Evolutionary conservation across 2,797 vertebrate genomes (phyloP), one percentile per base, ranked within the genome.

Genomic region (Fratercula arctica): DNA sequence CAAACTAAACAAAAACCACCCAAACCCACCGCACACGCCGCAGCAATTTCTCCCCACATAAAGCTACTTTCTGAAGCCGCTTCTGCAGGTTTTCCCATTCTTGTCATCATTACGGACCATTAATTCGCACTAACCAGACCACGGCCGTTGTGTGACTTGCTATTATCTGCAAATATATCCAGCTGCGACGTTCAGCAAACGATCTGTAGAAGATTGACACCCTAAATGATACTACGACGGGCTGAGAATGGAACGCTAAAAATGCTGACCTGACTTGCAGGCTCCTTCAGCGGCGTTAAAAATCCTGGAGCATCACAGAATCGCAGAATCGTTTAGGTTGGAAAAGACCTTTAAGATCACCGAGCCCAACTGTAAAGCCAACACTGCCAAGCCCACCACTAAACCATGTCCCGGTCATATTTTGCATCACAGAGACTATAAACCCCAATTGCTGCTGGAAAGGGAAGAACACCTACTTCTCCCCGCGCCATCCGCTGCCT

Each of bases 211-310:
- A n/a, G 84, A 33, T 3, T 10, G 33, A 46, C 29, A 15, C 11
- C 48, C 23, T 28, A 26, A 45, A 45, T 26, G 4, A 2, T 8
- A 6, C 12, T 9, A 4, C 1, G n/a, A 39, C 0, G 3, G 56
- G n/a, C 28, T 8, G n/a, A 48, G 56, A 50, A 46, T 6, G 28
- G 73, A 53, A 53, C 39, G 20, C 16, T 54, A 26, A 31, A 64
- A 54, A 18, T 0, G 6, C 26, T n/a, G 51, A 29, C n/a, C 18
- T 56, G 23, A 17, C 29, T 48, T 16, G 24, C n/a, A 7, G 6
- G 12, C 28, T 48, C 43, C 35, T 66, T 57, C 75, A 20, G 33
- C 3, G 4, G 68, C 51, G 29, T 43, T 35, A 56, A 43, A 72
- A 64, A 56, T 13, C 25, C 59, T 5, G 1, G 26, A 31, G 29